These are phyloP conservation scores for Diabrotica undecimpunctata DNA, from an alignment of 1,140 invertebrate genomes.

Conservation along the genomic window DNA sequence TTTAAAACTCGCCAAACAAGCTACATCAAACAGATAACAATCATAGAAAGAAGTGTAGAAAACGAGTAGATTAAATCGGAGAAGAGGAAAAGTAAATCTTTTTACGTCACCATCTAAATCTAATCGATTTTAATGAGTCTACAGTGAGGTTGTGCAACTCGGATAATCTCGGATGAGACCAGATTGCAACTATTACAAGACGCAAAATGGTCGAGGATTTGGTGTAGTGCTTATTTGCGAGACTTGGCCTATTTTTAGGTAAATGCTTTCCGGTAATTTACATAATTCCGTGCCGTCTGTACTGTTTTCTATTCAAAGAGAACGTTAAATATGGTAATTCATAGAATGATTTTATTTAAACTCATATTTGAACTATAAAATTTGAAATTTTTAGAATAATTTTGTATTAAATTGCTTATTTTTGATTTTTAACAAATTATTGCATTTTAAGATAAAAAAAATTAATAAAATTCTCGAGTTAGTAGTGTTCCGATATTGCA, in stretches of 20 bases:
- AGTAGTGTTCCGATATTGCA: no score
- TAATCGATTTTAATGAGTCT: conserved; percentile 40
- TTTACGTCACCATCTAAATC: conserved; percentile 32
- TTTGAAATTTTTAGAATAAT: no score
- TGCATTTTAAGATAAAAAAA: no score
- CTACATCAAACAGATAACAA: conserved; percentile 18
- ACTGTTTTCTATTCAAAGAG: no score
- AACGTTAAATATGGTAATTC: no score
- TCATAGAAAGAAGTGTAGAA: conserved; percentile 15
- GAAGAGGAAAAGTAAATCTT: conserved; percentile 34
- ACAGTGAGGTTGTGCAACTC: conserved; percentile 33
- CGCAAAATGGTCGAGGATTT: conserved; percentile 30
- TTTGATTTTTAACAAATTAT: no score
- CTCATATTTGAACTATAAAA: no score
- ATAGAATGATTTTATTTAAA: no score
- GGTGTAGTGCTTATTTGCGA: conserved; percentile 27
- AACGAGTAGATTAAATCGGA: conserved; percentile 20
- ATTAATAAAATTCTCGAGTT: no score
- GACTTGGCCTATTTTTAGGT: background rate
- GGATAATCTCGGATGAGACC: conserved; percentile 36
- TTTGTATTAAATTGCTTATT: no score
- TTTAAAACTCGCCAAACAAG: conserved; percentile 8
- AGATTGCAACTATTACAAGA: conserved; percentile 38
- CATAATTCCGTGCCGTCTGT: no score
- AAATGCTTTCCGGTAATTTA: no score